A percentile compares a stretch with the other conserved stretches of the same genome.
Conservation (phyloP, 2,888 invertebrate species). For the Polydrusus tereticollis region DNA sequence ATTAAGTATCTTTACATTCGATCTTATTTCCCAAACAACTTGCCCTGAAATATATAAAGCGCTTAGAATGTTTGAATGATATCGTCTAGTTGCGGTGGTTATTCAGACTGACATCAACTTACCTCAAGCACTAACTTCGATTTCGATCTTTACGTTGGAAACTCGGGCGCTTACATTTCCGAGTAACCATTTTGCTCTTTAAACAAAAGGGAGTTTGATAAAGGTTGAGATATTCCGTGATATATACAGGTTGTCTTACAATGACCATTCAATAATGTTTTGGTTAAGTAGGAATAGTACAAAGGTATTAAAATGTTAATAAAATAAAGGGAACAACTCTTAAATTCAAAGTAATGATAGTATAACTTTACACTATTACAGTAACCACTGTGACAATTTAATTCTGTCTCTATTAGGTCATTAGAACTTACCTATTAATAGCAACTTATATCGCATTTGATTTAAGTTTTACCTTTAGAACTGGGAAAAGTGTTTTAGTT, state of each 20-base stretch:
- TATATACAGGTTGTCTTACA: background rate
- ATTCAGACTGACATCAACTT: constrained; percentile 29
- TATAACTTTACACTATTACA: too few relatives aligned
- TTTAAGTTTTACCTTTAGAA: too few relatives aligned
- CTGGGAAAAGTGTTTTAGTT: too few relatives aligned
- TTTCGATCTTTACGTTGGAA: constrained; percentile 16
- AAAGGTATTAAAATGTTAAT: too few relatives aligned
- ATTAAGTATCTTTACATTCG: background rate
- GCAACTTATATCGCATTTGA: too few relatives aligned
- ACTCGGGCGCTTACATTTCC: constrained; percentile 2
- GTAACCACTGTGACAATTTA: too few relatives aligned
- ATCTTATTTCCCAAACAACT: background rate
- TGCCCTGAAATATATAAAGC: background rate
- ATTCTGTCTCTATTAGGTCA: too few relatives aligned
- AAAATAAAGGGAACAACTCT: too few relatives aligned
- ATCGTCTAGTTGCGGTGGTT: constrained; percentile 18
- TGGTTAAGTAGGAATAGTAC: too few relatives aligned
- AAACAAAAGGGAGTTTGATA: background rate
- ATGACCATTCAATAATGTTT: background rate
- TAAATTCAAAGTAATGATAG: too few relatives aligned
- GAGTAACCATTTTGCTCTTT: constrained; percentile 19
- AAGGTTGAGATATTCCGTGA: background rate
- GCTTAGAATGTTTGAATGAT: background rate
- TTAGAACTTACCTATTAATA: too few relatives aligned
- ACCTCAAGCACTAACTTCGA: constrained; percentile 20